Evolutionary conservation across 2,888 invertebrate genomes (phyloP).

Genomic region (Eupithecia subumbrata): DNA sequence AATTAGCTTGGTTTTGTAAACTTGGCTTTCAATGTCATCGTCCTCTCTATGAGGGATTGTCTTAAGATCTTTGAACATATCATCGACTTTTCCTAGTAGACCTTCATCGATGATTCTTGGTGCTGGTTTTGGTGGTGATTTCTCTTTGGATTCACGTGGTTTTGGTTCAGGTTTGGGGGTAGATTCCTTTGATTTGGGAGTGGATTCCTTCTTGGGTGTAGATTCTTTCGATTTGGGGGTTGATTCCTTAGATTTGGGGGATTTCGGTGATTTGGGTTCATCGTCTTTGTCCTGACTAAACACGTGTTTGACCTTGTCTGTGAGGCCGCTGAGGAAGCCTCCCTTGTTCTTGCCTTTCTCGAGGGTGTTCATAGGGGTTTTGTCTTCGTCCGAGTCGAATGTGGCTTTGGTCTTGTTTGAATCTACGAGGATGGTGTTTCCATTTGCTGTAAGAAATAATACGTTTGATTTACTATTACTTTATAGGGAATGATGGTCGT

Average conservation of each 20-base stretch:
- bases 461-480: neutral
- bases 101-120: slow-evolving; percentile 78
- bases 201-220: slow-evolving; percentile 65
- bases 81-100: slow-evolving; percentile 78
- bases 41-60: slow-evolving; percentile 67
- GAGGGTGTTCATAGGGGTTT: slow-evolving; percentile 82
- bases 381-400: slow-evolving; percentile 83
- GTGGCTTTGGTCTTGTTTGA: slow-evolving; percentile 83
- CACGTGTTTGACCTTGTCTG: slow-evolving; percentile 73
- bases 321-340: slow-evolving; percentile 73
- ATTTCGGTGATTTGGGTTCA: slow-evolving; percentile 52
- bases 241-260: slow-evolving; percentile 53
- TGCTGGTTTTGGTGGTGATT: slow-evolving; percentile 73
- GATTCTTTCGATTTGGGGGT: slow-evolving; percentile 66
- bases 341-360: slow-evolving; percentile 80
- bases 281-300: slow-evolving; percentile 74
- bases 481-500: neutral
- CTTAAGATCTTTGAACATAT: slow-evolving; percentile 78
- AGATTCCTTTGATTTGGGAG: slow-evolving; percentile 52
- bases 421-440: slow-evolving; percentile 74
- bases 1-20: slow-evolving; percentile 74
- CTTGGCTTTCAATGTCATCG: slow-evolving; percentile 65
- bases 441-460: slow-evolving; percentile 68
- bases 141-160: slow-evolving; percentile 60
- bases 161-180: slow-evolving; percentile 70